phyloP scores from a whole-genome alignment of 2,113 vertebrate genomes.

The Oxygymnocypris stewartii region DNA sequence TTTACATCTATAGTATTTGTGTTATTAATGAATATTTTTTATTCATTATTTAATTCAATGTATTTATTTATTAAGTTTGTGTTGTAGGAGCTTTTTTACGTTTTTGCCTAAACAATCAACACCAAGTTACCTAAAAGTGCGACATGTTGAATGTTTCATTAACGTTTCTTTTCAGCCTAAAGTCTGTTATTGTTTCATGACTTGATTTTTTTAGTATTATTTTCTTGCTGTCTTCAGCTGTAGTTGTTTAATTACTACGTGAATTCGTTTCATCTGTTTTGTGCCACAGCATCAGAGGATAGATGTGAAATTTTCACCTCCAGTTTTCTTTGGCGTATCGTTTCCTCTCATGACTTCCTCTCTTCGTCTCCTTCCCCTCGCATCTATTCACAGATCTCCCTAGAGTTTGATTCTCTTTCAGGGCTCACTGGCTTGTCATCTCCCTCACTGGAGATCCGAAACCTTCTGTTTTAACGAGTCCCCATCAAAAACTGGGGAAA shows the following conservation, averaged over 20 bases:
- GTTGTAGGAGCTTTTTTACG: not conserved
- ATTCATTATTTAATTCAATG: no score
- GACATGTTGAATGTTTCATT: not conserved
- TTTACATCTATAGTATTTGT: not conserved
- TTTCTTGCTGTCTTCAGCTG: not conserved
- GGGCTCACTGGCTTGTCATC: slow-evolving; percentile 18
- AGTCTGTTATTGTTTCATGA: not conserved
- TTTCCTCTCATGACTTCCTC: not conserved
- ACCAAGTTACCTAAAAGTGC: not conserved
- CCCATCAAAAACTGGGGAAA: not conserved
- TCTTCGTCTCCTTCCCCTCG: not conserved
- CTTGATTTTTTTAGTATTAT: not conserved
- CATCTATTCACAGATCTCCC: slow-evolving; percentile 22
- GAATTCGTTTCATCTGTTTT: not conserved
- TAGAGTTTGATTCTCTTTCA: slow-evolving; percentile 12
- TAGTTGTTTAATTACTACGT: not conserved
- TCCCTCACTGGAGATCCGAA: slow-evolving; percentile 47
- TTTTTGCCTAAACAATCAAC: not conserved
- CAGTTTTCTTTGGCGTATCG: not conserved
- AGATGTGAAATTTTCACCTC: not conserved
- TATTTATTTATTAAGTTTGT: no score
- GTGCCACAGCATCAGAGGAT: not conserved
- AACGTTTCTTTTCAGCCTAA: not conserved
- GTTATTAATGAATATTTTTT: not conserved
- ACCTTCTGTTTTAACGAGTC: slow-evolving; percentile 46